Evolutionary conservation across 1,140 invertebrate species (phyloP).

Genomic region (Drosophila pruinosa): DNA sequence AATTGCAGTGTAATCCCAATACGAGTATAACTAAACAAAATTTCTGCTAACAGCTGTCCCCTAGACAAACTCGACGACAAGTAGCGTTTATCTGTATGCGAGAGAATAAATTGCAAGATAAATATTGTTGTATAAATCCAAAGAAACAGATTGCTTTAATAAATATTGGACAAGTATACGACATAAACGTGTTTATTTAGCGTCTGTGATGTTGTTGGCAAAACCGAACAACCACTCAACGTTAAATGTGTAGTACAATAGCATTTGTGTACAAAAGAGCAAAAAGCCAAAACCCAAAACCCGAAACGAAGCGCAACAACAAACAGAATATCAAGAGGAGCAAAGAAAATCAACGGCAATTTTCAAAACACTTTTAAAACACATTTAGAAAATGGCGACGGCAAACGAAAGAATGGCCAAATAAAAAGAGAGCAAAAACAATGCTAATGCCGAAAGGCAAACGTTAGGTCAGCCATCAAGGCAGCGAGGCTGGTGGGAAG

Average conservation of each 20-base stretch:
- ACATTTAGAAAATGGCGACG: slow-evolving; percentile 69
- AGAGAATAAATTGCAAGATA: slow-evolving; percentile 64
- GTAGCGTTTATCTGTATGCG: not conserved
- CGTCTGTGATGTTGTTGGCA: not conserved
- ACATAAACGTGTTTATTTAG: slow-evolving; percentile 61
- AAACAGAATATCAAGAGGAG: slow-evolving; percentile 19
- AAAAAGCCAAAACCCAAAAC: slow-evolving; percentile 10
- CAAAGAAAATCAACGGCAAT: slow-evolving; percentile 63
- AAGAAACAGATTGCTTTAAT: slow-evolving; percentile 74
- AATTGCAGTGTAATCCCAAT: slow-evolving; percentile 9
- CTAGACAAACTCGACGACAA: not conserved
- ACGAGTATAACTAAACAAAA: slow-evolving; percentile 14
- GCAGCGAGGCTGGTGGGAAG: not conserved
- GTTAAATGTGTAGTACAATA: not conserved
- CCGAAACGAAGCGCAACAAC: slow-evolving; percentile 7
- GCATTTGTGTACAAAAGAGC: not conserved
- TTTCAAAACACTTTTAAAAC: slow-evolving; percentile 74
- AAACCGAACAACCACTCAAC: not conserved
- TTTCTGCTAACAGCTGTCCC: not conserved
- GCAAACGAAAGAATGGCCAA: slow-evolving; percentile 8
- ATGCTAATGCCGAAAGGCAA: slow-evolving; percentile 62
- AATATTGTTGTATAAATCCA: slow-evolving; percentile 72
- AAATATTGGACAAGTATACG: slow-evolving; percentile 57
- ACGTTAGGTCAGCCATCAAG: slow-evolving; percentile 62
- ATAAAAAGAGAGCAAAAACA: slow-evolving; percentile 27